A percentile compares a stretch with the other conserved stretches of the same genome.
phyloP scores from a whole-genome alignment of 1,140 invertebrate species.

The Mylabris phalerata region DNA sequence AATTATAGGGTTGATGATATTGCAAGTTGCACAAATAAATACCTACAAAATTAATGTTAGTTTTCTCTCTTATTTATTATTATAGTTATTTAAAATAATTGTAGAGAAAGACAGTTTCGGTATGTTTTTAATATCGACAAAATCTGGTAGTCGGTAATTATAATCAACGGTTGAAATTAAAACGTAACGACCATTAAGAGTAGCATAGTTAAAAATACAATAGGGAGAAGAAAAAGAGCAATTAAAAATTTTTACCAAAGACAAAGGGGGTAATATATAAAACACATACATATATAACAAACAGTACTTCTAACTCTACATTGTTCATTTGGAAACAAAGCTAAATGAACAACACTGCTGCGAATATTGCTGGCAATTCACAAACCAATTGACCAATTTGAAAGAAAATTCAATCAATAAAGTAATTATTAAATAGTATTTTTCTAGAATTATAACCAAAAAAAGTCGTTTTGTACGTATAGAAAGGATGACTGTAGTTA shows the following conservation, averaged over 20 bases:
- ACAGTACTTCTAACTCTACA: background rate
- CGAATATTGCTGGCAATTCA: too few relatives aligned
- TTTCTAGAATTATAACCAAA: too few relatives aligned
- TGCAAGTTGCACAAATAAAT: background rate
- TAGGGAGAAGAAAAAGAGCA: constrained; percentile 24
- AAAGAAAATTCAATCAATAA: too few relatives aligned
- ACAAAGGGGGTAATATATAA: constrained; percentile 23
- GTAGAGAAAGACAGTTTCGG: too few relatives aligned
- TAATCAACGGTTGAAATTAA: constrained; percentile 18
- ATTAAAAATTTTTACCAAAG: constrained; percentile 25
- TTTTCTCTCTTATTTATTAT: too few relatives aligned
- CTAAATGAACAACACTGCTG: background rate
- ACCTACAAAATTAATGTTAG: too few relatives aligned
- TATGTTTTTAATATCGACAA: too few relatives aligned
- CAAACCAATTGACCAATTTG: too few relatives aligned
- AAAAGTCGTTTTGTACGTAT: too few relatives aligned
- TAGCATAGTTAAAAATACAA: constrained; percentile 26
- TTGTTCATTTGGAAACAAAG: constrained; percentile 17
- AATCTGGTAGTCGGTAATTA: constrained; percentile 6
- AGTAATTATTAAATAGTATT: too few relatives aligned
- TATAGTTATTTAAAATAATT: too few relatives aligned
- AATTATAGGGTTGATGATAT: constrained; percentile 20
- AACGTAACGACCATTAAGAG: constrained; percentile 26
- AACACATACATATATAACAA: constrained; percentile 9
- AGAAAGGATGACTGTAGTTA: too few relatives aligned